Conservation (phyloP, 2,888 invertebrate species). For the Zeuzera pyrina region DNA sequence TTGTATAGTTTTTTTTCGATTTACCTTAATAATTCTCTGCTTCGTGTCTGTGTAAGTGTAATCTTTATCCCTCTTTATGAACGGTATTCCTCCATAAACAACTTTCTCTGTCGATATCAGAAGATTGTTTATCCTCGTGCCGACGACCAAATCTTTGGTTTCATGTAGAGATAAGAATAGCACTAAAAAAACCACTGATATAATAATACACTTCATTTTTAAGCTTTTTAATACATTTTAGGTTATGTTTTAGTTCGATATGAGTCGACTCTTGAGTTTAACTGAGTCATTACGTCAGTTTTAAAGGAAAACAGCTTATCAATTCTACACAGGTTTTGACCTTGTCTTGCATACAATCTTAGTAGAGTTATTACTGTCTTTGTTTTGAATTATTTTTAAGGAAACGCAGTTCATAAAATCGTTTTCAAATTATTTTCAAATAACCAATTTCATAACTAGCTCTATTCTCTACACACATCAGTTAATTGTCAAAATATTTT, state of each 20-base stretch:
- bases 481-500: slow-evolving; percentile 3
- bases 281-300: slow-evolving; percentile 5
- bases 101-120: slow-evolving; percentile 54
- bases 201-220: slow-evolving; percentile 38
- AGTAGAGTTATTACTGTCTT: no score
- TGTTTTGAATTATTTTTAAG: no score
- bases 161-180: slow-evolving; percentile 32
- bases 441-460: no score
- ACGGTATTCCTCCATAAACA: slow-evolving; percentile 32
- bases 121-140: slow-evolving; percentile 48
- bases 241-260: slow-evolving; percentile 23
- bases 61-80: slow-evolving; percentile 50
- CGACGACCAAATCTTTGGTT: slow-evolving; percentile 48
- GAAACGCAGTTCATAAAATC: no score
- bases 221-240: slow-evolving; percentile 21
- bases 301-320: slow-evolving; percentile 31
- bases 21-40: slow-evolving; percentile 53
- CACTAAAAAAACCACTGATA: slow-evolving; percentile 31
- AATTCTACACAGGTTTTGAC: slow-evolving; percentile 30
- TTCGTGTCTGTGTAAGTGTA: slow-evolving; percentile 47
- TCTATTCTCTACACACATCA: no score
- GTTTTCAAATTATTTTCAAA: no score
- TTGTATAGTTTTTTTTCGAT: slow-evolving; percentile 3
- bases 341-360: slow-evolving; percentile 27
- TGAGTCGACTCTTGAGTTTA: slow-evolving; percentile 14